Evolutionary conservation across 2,113 vertebrate species (phyloP).

Genomic region (Thamnophis sirtalis): DNA sequence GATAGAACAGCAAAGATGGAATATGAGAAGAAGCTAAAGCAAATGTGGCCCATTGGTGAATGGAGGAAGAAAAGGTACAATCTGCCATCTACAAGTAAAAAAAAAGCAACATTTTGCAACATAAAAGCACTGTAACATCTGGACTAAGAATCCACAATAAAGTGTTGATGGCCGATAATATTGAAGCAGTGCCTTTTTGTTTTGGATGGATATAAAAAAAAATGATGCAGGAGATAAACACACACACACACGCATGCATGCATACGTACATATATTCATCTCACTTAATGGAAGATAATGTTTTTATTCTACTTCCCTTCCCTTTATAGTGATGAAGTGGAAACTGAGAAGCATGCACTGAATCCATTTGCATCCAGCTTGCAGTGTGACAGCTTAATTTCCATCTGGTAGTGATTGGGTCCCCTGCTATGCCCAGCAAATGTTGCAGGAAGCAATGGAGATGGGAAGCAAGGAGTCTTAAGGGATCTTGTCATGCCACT

Average conservation of each 20-base stretch:
- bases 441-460: constrained; percentile 1
- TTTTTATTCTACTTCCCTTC: background rate
- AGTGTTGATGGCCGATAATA: constrained; percentile 74
- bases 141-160: constrained; percentile 67
- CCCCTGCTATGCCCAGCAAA: background rate
- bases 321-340: background rate
- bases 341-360: background rate
- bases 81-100: constrained; percentile 66
- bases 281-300: background rate
- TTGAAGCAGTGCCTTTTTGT: constrained; percentile 55
- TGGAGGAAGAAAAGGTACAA: constrained; percentile 59
- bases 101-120: constrained; percentile 76
- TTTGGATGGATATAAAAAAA: constrained; percentile 45
- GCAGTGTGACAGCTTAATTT: background rate
- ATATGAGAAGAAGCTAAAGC: constrained; percentile 66
- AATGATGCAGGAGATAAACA: background rate
- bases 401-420: background rate
- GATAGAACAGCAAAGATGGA: constrained; percentile 45
- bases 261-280: background rate
- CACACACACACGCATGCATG: too few relatives aligned
- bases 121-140: constrained; percentile 76
- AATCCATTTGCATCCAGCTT: background rate
- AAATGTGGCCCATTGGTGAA: constrained; percentile 73
- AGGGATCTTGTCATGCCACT: background rate
- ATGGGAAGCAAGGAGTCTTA: background rate